Conservation (phyloP, 1,140 invertebrate species). For the Heterodera schachtii region DNA sequence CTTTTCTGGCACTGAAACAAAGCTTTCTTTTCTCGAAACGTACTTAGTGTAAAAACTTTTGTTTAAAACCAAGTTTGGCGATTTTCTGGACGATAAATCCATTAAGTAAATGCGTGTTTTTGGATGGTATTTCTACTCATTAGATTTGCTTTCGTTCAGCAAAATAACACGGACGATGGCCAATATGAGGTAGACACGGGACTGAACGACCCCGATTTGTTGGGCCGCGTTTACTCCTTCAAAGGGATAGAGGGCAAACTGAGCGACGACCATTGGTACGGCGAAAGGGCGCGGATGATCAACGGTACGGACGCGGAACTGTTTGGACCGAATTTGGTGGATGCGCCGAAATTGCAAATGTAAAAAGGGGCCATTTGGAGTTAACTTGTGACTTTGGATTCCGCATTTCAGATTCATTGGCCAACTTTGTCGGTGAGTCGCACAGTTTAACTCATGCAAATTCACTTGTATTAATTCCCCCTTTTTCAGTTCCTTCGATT, state of each 20-base stretch:
- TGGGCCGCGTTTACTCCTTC: slow-evolving; percentile 50
- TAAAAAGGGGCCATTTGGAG: not conserved
- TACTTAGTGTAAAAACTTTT: no score
- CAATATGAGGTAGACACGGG: slow-evolving; percentile 60
- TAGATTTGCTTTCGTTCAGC: slow-evolving; percentile 18
- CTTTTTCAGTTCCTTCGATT: slow-evolving; percentile 50
- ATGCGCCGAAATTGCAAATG: slow-evolving; percentile 36
- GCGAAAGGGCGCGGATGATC: slow-evolving; percentile 50
- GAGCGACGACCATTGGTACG: slow-evolving; percentile 48
- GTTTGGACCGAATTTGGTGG: slow-evolving; percentile 52
- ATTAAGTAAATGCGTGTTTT: not conserved
- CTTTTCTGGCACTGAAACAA: no score
- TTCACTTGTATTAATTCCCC: slow-evolving; percentile 6
- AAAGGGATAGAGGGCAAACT: slow-evolving; percentile 33
- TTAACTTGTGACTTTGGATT: not conserved
- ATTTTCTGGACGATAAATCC: no score
- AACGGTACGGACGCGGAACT: slow-evolving; percentile 63
- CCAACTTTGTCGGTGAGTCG: slow-evolving; percentile 52
- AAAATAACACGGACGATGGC: slow-evolving; percentile 52
- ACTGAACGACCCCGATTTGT: slow-evolving; percentile 16
- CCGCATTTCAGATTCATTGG: slow-evolving; percentile 48
- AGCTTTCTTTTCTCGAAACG: no score
- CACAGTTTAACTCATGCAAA: not conserved
- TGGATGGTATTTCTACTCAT: not conserved
- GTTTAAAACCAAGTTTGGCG: no score